phyloP scores from a whole-genome alignment of 2,797 vertebrate species.

The Anguilla obscura region DNA sequence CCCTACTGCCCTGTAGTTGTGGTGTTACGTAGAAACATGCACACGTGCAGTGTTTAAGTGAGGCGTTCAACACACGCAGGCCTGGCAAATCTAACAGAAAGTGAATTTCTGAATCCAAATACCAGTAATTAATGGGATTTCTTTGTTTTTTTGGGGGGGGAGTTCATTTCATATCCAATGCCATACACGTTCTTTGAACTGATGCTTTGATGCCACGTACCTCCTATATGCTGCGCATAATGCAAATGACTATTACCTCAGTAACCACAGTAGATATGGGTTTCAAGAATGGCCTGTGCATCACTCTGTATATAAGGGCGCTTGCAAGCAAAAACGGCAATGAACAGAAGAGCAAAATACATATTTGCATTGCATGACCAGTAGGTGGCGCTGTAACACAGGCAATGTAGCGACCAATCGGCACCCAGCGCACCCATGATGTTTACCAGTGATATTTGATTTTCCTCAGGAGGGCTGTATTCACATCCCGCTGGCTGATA shows the following conservation, averaged over 20 bases:
- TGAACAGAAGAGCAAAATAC: not conserved
- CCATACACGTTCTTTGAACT: too few species aligned
- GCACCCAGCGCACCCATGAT: not conserved
- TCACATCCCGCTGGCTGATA: not conserved
- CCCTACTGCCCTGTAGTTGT: too few species aligned
- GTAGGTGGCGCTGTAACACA: conserved; percentile 31
- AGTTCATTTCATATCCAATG: too few species aligned
- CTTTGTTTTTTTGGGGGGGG: too few species aligned
- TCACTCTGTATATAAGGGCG: not conserved
- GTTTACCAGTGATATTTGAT: too few species aligned
- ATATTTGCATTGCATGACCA: not conserved
- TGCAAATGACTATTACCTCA: not conserved
- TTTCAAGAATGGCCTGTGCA: not conserved
- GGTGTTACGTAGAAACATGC: too few species aligned
- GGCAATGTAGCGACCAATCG: not conserved
- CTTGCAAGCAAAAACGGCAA: not conserved
- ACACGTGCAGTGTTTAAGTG: too few species aligned
- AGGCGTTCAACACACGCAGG: not conserved
- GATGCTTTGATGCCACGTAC: too few species aligned
- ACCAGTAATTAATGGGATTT: too few species aligned
- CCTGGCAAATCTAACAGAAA: not conserved
- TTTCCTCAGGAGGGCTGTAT: not conserved
- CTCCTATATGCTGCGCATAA: too few species aligned
- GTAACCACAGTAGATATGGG: not conserved
- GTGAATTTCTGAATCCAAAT: too few species aligned